phyloP scores from a whole-genome alignment of 2,888 invertebrate genomes.

The Acleris laterana region DNA sequence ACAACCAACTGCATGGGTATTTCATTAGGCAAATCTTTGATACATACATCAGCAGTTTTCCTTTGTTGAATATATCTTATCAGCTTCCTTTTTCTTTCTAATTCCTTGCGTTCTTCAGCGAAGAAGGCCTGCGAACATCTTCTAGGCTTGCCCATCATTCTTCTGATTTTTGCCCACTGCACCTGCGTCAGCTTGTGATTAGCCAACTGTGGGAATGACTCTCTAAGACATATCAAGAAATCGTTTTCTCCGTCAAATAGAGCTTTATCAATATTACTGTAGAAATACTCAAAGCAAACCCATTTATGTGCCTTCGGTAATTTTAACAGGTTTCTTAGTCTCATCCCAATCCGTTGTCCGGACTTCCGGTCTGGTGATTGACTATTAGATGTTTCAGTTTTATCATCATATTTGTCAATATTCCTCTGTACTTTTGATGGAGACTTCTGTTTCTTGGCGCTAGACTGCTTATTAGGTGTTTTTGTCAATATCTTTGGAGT shows the following conservation, averaged over 20 bases:
- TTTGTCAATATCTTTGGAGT: constrained; percentile 84
- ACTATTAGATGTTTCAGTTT: constrained; percentile 64
- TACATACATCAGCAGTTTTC: constrained; percentile 90
- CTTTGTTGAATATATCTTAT: constrained; percentile 97
- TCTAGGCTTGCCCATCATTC: constrained; percentile 98
- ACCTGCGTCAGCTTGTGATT: constrained; percentile 92
- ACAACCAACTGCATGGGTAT: constrained; percentile 97
- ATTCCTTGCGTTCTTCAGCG: constrained; percentile 95
- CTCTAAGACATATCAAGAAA: constrained; percentile 95
- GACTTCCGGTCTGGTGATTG: constrained; percentile 91
- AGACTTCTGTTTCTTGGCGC: constrained; percentile 79
- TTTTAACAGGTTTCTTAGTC: constrained; percentile 95
- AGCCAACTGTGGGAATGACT: constrained; percentile 96
- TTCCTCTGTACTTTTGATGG: constrained; percentile 81
- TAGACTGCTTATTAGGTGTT: constrained; percentile 70
- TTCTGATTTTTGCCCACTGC: constrained; percentile 97
- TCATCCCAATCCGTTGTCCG: constrained; percentile 95
- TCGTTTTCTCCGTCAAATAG: constrained; percentile 98
- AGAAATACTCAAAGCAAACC: constrained; percentile 99
- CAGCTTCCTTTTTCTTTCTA: constrained; percentile 95
- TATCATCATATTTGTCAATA: constrained; percentile 73
- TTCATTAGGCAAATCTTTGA: constrained; percentile 96
- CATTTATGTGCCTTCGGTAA: constrained; percentile 99
- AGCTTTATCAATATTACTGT: constrained; percentile 98
- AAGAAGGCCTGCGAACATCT: constrained; percentile 98